Conservation (phyloP, 92 coral and sea anemone species). For the Zoanthus solanderi region DNA sequence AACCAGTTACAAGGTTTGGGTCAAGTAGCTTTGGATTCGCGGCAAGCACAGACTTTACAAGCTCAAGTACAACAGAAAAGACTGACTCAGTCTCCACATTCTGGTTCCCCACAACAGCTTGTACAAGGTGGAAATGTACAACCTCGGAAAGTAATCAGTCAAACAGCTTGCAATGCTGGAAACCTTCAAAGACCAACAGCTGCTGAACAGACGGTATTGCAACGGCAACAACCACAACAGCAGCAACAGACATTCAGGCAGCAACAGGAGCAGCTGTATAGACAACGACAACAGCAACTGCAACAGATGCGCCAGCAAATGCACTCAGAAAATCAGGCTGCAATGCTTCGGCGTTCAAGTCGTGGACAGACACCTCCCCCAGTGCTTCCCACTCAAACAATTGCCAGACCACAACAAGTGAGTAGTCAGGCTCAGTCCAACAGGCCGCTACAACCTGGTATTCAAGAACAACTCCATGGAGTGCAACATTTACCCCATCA, state of each 20-base stretch:
- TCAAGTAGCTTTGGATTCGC: constrained; percentile 25
- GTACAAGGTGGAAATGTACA: constrained; percentile 27
- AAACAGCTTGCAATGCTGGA: constrained; percentile 8
- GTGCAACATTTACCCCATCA: constrained; percentile 15
- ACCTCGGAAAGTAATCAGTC: constrained; percentile 10
- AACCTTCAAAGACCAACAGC: constrained; percentile 28
- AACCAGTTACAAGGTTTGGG: background rate
- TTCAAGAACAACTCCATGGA: constrained; percentile 12
- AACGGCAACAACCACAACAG: constrained; percentile 34
- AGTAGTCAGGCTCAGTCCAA: constrained; percentile 8
- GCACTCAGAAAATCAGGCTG: constrained; percentile 43
- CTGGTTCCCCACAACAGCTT: constrained; percentile 14
- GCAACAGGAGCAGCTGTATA: constrained; percentile 45
- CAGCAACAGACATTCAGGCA: constrained; percentile 42
- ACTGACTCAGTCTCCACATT: constrained; percentile 20
- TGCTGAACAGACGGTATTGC: constrained; percentile 28
- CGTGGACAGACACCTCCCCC: constrained; percentile 42
- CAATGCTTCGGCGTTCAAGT: constrained; percentile 38
- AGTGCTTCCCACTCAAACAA: background rate
- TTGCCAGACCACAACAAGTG: constrained; percentile 14
- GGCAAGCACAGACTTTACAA: constrained; percentile 41
- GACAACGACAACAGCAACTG: constrained; percentile 45
- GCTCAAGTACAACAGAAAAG: constrained; percentile 39
- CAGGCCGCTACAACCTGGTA: constrained; percentile 15
- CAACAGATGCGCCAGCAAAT: constrained; percentile 53